Base-by-base conservation (phyloP, 2,888 invertebrate species). In the Lithophane leautieri region DNA sequence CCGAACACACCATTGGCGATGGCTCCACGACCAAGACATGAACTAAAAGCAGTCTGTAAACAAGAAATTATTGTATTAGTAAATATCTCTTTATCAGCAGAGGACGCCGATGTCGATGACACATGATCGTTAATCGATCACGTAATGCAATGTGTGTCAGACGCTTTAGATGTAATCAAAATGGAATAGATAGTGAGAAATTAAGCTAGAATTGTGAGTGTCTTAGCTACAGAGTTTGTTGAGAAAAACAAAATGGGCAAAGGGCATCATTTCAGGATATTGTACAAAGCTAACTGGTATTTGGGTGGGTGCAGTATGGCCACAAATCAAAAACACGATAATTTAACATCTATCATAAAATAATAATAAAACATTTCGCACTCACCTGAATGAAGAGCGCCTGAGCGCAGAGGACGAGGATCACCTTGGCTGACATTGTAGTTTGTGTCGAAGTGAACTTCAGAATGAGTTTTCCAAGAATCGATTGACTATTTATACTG, bases 381-480 rank as follows among this genome's bases (percentile, higher is more conserved):
- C 74, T 73, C 16, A 78, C 70, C 63, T 82, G 67, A 54, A 82
- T 28, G 60, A 70, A 68, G 61, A 77, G 44, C 60, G 61, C 80
- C 34, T 71, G 80, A 56, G 58, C 75, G 70, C 72, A 70, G 58
- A 70, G 52, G n/a, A 74, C 67, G 54, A 73, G 63, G 71, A 70
- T 69, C 50, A 70, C 66, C 60, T 79, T 79, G 65, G 34, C 66
- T 50, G 50, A 50, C 66, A 66, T 66, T 66, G 28, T 50, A 47
- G 47, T 47, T 66, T 28, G 8, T 47, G 28, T 47, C 4, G 47
- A 66, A 47, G 22, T 28, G 14, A 47, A 66, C 65, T 47, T 65
- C 0, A 47, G 47, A 66, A 66, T 28, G 28, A 14, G 8, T 28
- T 22, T 47, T 22, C 4, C 1, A 66, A 47, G 4, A 47, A 14